Percentiles rank a stretch among this genome's conserved stretches.
phyloP scores from a whole-genome alignment of 1,140 invertebrate genomes.

The Zaprionus kolodkinae region DNA sequence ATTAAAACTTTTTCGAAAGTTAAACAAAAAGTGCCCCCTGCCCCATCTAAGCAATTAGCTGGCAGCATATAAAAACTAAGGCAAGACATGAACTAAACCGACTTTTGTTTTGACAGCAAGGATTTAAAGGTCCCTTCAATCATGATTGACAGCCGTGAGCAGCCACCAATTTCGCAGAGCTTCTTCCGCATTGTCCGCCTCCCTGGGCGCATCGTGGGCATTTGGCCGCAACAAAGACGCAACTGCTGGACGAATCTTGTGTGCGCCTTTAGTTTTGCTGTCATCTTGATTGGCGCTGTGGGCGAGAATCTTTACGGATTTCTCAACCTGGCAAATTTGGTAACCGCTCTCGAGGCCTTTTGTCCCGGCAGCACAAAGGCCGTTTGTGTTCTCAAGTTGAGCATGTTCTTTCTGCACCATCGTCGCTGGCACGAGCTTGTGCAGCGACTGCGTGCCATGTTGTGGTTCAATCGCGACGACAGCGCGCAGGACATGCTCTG shows the following conservation, averaged over 20 bases:
- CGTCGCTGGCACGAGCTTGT: conserved; percentile 53
- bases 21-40: conserved; percentile 18
- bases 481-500: conserved; percentile 52
- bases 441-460: conserved; percentile 47
- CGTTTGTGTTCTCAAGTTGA: conserved; percentile 69
- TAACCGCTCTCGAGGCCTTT: conserved; percentile 73
- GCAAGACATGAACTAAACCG: neutral
- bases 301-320: conserved; percentile 70
- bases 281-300: conserved; percentile 62
- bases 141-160: conserved; percentile 46
- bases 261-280: conserved; percentile 58
- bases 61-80: conserved; percentile 46
- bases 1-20: conserved; percentile 74
- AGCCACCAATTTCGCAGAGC: conserved; percentile 51
- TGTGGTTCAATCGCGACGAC: conserved; percentile 38
- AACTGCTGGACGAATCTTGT: conserved; percentile 43
- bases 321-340: conserved; percentile 63
- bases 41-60: conserved; percentile 34
- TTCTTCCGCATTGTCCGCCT: conserved; percentile 70
- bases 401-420: conserved; percentile 62
- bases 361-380: conserved; percentile 78
- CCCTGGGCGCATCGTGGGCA: conserved; percentile 62
- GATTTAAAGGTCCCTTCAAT: conserved; percentile 20
- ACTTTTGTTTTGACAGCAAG: conserved; percentile 36
- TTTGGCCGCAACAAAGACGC: conserved; percentile 62